These are phyloP conservation scores for Cantharis rufa DNA, from an alignment of 2,888 invertebrate genomes.

Conservation along the genomic window DNA sequence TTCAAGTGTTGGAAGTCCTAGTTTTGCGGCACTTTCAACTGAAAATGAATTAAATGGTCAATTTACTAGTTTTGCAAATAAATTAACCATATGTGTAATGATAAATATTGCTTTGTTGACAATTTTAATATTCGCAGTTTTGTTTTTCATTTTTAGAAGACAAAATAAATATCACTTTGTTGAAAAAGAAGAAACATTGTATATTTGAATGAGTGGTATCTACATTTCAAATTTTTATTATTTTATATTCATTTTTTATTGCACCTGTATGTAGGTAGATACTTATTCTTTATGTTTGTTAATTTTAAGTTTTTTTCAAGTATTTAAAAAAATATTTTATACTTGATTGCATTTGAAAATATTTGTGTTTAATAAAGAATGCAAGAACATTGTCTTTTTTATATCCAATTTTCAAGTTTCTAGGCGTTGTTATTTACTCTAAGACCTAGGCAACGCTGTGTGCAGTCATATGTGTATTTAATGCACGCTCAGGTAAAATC, in stretches of 20 bases:
- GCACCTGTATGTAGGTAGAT: not conserved
- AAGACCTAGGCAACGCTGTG: no score
- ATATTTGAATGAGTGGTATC: not conserved
- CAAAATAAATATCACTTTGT: not conserved
- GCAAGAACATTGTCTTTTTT: not conserved
- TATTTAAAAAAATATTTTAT: not conserved
- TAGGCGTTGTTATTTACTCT: no score
- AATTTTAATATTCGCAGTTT: not conserved
- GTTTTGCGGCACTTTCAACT: not conserved
- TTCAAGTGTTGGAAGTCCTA: not conserved
- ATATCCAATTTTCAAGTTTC: no score
- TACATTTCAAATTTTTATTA: not conserved
- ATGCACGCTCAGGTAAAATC: no score
- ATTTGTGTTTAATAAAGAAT: not conserved
- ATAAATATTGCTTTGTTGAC: not conserved
- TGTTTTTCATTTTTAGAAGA: not conserved
- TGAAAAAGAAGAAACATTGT: not conserved
- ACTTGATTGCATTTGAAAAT: not conserved
- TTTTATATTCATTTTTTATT: not conserved
- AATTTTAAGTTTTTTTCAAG: not conserved
- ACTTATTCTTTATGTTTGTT: not conserved
- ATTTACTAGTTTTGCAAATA: not conserved
- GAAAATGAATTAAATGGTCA: not conserved
- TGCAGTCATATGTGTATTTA: no score
- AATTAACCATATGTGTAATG: not conserved